Conservation (phyloP, 2,113 vertebrate species). For the Engraulis encrasicolus region DNA sequence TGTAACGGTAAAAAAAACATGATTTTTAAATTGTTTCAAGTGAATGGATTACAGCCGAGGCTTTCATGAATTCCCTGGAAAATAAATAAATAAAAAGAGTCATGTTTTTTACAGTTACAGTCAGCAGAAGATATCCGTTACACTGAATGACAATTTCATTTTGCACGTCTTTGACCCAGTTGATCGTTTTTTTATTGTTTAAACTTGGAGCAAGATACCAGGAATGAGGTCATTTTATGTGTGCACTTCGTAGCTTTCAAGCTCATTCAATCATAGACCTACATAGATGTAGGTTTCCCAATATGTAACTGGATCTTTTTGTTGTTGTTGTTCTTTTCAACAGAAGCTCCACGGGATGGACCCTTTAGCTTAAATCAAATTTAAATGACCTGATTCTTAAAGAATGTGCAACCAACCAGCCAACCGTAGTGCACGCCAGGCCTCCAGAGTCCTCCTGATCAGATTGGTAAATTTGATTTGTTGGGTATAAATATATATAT, state of each 20-base stretch:
- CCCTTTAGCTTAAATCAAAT: neutral
- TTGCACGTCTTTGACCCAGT: no score
- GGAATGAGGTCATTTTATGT: neutral
- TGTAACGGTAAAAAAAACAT: no score
- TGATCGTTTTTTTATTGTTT: neutral
- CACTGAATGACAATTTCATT: no score
- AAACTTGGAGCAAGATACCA: neutral
- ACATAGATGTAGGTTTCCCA: neutral
- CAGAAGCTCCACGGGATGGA: neutral
- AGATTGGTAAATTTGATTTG: neutral
- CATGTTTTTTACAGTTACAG: no score
- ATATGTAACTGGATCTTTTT: neutral
- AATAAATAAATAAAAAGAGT: no score
- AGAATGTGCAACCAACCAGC: neutral
- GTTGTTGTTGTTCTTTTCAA: no score
- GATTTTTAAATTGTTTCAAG: no score
- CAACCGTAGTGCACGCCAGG: neutral
- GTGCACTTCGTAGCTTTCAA: neutral
- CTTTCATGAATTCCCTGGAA: no score
- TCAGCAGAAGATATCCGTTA: no score
- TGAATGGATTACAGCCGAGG: no score
- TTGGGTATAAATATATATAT: slow-evolving; percentile 11
- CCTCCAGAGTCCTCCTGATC: neutral
- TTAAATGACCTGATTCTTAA: neutral
- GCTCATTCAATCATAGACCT: neutral